A percentile compares a stretch with the other conserved stretches of the same genome.
These are phyloP conservation scores for Tachina fera DNA, from an alignment of 2,888 invertebrate species.

Conservation along the genomic window DNA sequence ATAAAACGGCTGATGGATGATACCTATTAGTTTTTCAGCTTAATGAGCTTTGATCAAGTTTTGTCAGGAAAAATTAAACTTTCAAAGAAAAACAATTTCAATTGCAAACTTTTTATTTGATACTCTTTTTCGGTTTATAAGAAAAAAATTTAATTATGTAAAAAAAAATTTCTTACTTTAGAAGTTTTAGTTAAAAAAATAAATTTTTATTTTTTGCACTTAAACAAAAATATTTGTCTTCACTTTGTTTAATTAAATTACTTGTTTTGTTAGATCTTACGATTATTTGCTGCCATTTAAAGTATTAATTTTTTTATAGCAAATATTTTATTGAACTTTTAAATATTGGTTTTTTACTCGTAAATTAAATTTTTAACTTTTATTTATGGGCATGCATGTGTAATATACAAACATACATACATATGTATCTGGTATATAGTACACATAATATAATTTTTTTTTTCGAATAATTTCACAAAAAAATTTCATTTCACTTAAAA, in stretches of 20 bases:
- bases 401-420: no score
- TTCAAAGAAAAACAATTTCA: conserved; percentile 14
- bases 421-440: no score
- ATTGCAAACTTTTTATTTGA: conserved; percentile 18
- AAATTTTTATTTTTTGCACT: neutral
- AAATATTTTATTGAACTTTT: neutral
- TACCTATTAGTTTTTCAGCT: no score
- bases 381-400: no score
- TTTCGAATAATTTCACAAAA: conserved; percentile 7
- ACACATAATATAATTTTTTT: neutral
- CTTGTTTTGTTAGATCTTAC: no score
- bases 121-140: neutral
- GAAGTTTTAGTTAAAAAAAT: neutral
- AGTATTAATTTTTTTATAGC: no score
- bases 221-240: neutral
- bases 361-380: neutral
- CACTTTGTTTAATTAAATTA: neutral
- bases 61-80: no score
- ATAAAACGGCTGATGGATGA: no score
- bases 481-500: conserved; percentile 15
- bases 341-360: neutral
- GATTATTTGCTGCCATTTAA: no score
- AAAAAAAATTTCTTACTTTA: conserved; percentile 47
- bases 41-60: no score
- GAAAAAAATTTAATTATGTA: no score